phyloP scores from a whole-genome alignment of 2,113 vertebrate genomes.

The Callipepla squamata region DNA sequence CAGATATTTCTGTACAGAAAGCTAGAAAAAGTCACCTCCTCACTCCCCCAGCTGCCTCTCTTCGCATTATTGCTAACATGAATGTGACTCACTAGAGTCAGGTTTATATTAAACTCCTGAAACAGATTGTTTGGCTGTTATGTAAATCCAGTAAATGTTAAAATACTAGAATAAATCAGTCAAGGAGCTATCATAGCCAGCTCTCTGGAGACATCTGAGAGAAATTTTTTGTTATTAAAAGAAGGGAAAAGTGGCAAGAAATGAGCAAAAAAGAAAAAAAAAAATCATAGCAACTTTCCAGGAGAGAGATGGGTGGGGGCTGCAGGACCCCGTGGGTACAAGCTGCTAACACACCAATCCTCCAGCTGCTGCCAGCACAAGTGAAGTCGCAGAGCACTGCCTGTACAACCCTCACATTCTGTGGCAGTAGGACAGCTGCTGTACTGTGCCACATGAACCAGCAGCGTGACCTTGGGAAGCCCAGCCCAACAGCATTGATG shows the following conservation, averaged over 20 bases:
- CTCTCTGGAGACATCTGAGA: background rate
- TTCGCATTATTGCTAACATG: conserved; percentile 24
- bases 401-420: background rate
- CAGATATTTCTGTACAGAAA: conserved; percentile 50
- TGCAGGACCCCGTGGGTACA: background rate
- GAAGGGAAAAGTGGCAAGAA: background rate
- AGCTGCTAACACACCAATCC: background rate
- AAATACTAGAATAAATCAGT: conserved; percentile 60
- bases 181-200: conserved; percentile 35
- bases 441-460: background rate
- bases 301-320: background rate
- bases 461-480: accelerated
- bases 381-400: background rate
- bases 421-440: background rate
- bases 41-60: conserved; percentile 47
- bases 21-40: conserved; percentile 49
- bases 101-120: conserved; percentile 68
- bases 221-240: background rate
- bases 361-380: background rate
- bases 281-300: background rate
- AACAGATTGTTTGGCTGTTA: conserved; percentile 72
- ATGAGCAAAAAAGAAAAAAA: background rate
- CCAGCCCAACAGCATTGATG: background rate
- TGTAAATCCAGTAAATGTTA: conserved; percentile 69
- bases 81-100: conserved; percentile 59